Conservation (phyloP, 1,140 invertebrate species). For the Drosophila ogumai region DNA sequence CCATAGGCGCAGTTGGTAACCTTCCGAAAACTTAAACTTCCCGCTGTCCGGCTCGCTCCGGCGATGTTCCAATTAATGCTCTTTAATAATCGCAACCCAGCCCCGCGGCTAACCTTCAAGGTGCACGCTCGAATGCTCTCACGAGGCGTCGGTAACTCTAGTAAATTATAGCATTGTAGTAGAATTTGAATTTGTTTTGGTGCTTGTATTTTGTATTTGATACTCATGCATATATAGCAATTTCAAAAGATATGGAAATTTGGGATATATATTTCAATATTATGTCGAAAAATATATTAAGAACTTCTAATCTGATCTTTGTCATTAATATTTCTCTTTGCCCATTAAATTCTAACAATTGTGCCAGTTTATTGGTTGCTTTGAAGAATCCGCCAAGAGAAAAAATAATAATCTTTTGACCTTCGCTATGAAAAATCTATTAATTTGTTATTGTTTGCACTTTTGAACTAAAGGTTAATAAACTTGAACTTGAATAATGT, state of each 20-base stretch:
- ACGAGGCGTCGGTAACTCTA: slow-evolving; percentile 41
- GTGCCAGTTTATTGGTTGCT: slow-evolving; percentile 17
- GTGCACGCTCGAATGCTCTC: slow-evolving; percentile 67
- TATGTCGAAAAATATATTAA: neutral
- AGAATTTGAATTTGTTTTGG: slow-evolving; percentile 45
- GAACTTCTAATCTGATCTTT: slow-evolving; percentile 22
- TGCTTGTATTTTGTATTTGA: slow-evolving; percentile 20
- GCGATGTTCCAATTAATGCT: slow-evolving; percentile 75
- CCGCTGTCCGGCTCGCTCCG: slow-evolving; percentile 44
- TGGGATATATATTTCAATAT: neutral
- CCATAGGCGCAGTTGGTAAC: slow-evolving; percentile 10
- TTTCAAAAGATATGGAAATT: neutral
- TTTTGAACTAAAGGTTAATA: slow-evolving; percentile 65
- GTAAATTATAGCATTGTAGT: slow-evolving; percentile 42
- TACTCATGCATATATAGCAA: slow-evolving; percentile 3
- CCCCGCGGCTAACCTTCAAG: slow-evolving; percentile 60
- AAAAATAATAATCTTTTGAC: slow-evolving; percentile 30
- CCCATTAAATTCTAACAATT: slow-evolving; percentile 36
- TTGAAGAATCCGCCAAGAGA: slow-evolving; percentile 40
- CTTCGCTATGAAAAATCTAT: slow-evolving; percentile 36
- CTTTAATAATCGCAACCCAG: slow-evolving; percentile 59
- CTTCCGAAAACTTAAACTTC: slow-evolving; percentile 33
- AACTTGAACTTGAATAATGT: slow-evolving; percentile 72
- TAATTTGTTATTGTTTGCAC: slow-evolving; percentile 49
- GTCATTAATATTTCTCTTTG: slow-evolving; percentile 11